Evolutionary conservation across 2,113 vertebrate species (phyloP).

Genomic region (Nestor notabilis): DNA sequence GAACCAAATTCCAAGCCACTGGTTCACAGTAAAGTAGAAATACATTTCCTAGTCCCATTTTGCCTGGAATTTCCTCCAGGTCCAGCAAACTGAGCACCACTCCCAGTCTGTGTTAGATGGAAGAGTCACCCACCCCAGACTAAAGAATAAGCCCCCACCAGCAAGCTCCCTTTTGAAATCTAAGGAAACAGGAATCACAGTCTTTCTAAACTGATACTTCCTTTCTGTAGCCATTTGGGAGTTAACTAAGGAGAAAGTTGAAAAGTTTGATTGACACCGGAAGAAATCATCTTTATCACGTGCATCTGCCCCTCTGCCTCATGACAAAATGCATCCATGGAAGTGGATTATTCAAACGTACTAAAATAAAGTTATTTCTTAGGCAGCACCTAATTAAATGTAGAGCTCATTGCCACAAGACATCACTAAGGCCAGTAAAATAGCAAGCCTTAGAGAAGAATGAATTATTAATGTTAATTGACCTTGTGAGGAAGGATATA

Average conservation of each 20-base stretch:
- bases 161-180: background rate
- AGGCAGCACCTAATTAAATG: constrained; percentile 39
- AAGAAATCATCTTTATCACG: constrained; percentile 20
- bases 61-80: background rate
- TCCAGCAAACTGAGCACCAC: accelerated
- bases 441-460: constrained; percentile 19
- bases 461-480: constrained; percentile 62
- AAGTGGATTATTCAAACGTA: constrained; percentile 17
- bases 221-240: background rate
- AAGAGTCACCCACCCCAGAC: background rate
- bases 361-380: constrained; percentile 7
- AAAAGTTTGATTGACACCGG: constrained; percentile 11
- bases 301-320: constrained; percentile 25
- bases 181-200: background rate
- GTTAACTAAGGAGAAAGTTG: background rate
- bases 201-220: background rate
- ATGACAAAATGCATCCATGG: background rate
- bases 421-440: background rate
- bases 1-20: background rate
- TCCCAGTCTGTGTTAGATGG: background rate
- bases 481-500: constrained; percentile 28
- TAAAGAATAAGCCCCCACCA: background rate
- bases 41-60: background rate
- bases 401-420: constrained; percentile 3
- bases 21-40: background rate